Percentiles rank a stretch among this genome's conserved stretches.
Evolutionary conservation across 2,113 vertebrate genomes (phyloP).

Genomic region (Nesospiza acunhae): DNA sequence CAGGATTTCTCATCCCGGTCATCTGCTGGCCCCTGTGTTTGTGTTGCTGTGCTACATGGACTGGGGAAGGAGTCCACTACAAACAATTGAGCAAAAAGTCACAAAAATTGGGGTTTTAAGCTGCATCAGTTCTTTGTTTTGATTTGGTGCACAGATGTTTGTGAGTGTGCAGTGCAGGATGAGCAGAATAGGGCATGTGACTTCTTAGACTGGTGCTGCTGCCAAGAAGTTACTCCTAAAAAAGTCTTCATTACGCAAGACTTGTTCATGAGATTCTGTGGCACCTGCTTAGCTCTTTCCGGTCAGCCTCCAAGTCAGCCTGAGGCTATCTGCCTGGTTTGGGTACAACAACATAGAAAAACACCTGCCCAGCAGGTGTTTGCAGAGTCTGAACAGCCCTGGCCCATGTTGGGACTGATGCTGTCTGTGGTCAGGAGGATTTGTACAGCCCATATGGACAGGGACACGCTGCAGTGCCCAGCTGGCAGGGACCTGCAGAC

Average conservation of each 20-base stretch:
- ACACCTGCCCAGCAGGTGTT: background rate
- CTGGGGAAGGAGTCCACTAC: background rate
- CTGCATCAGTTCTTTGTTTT: background rate
- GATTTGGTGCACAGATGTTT: background rate
- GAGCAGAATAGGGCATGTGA: background rate
- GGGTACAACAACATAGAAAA: background rate
- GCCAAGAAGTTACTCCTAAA: background rate
- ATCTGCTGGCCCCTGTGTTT: background rate
- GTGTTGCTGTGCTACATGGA: background rate
- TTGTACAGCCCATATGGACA: background rate
- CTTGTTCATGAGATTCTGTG: background rate
- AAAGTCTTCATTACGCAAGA: background rate
- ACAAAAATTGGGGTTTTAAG: background rate
- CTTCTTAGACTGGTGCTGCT: background rate
- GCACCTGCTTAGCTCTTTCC: background rate
- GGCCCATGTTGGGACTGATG: background rate
- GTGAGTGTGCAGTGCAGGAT: background rate
- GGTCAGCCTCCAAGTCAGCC: background rate
- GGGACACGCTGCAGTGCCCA: background rate
- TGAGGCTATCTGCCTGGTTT: background rate
- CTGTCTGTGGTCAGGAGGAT: background rate
- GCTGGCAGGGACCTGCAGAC: background rate
- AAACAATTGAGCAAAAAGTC: background rate
- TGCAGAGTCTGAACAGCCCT: background rate
- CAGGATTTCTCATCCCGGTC: background rate